Conservation (phyloP, 1,140 invertebrate genomes). For the Mactra quadrangularis region DNA sequence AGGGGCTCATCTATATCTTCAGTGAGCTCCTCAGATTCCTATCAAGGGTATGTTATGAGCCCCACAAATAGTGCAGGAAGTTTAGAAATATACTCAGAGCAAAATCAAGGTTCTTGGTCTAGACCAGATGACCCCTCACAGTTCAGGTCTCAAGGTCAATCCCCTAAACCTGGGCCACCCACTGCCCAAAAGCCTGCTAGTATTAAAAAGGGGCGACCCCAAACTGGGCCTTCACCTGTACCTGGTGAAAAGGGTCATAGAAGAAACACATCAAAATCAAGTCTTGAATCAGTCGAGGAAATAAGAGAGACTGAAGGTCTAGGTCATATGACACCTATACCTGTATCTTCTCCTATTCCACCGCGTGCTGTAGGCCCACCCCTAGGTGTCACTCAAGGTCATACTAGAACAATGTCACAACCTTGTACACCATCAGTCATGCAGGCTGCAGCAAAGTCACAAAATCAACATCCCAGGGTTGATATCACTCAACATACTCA, state of each 20-base stretch:
- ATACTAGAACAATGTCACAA: conserved; percentile 27
- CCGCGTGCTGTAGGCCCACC: conserved; percentile 36
- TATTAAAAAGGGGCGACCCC: conserved; percentile 30
- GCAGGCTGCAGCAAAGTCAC: conserved; percentile 9
- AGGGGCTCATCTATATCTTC: conserved; percentile 57
- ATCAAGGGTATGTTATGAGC: conserved; percentile 46
- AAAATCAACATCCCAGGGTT: conserved; percentile 34
- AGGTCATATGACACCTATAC: neutral
- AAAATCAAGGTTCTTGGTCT: conserved; percentile 11
- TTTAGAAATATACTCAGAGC: neutral
- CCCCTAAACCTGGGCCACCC: conserved; percentile 29
- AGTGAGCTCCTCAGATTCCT: conserved; percentile 50
- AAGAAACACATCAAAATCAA: conserved; percentile 54
- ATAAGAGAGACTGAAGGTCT: conserved; percentile 7
- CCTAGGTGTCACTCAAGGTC: conserved; percentile 21
- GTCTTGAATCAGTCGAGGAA: conserved; percentile 58
- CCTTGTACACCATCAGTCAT: conserved; percentile 27
- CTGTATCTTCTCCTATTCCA: conserved; percentile 49
- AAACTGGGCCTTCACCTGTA: neutral
- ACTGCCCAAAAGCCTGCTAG: conserved; percentile 54
- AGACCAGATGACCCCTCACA: neutral
- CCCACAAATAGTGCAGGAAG: conserved; percentile 10
- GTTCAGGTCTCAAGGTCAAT: neutral
- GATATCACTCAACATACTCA: conserved; percentile 44
- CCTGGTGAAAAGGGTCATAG: conserved; percentile 45